Base-by-base conservation (phyloP, 2,888 invertebrate species). In the Papilio elwesi region DNA sequence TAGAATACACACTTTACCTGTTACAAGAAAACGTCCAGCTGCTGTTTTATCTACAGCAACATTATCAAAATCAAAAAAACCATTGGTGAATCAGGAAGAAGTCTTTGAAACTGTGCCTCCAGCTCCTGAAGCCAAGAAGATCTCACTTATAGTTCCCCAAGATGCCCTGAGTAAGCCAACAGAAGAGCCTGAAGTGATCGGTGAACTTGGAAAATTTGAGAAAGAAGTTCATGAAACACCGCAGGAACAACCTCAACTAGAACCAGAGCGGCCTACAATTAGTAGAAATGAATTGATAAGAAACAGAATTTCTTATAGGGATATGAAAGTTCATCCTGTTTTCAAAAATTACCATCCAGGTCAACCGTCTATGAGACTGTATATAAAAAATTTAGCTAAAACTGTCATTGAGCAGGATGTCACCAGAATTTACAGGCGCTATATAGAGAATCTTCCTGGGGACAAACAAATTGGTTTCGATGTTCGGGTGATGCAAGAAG, bases 321-420 rank as follows among this genome's bases (percentile, higher is more conserved):
- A 98, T 85, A 95, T 97, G 88, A 95, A 95, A 82, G 88, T 96
- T 26, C 87, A 98, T 77, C 95, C 97, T 7, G 96, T 98, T 26
- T 98, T 97, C 83, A 97, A 97, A 86, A 97, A 97, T 83, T 99
- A 99, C 87, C 95, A 96, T 76, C 94, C 96, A 10, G 98, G 98
- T 0, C 95, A 96, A 70, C 96, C 97, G 6, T 97, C 97, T 26
- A 96, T 96, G 91, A 95, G 98, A 76, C 89, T 99, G n/a, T 99
- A 99, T 82, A 96, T 99, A 43, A 99, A 99, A 86, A 99, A 99
- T 92, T 94, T 98, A 67, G 95, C 97, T 0, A 98, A 98, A 91
- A 95, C 95, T 77, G 97, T 97, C 0, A 95, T 95, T n/a, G 95
- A 95, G 66, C 94, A 95, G 78, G 97, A 98, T 90, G 90, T 98